phyloP scores from a whole-genome alignment of 1,140 invertebrate species.

The Caenorhabditis briggsae region DNA sequence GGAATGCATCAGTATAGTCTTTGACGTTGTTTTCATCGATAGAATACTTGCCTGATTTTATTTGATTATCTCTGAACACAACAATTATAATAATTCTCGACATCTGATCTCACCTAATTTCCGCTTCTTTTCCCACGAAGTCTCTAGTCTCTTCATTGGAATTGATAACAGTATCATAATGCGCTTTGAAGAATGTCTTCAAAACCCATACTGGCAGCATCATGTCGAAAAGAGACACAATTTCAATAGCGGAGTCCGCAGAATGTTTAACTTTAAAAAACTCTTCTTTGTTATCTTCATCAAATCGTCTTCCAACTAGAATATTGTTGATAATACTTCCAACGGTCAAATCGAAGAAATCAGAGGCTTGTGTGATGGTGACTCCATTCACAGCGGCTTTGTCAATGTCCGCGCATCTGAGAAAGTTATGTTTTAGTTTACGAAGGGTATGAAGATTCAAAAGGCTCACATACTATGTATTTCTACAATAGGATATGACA shows the following conservation, averaged over 20 bases:
- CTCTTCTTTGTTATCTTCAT: constrained; percentile 7
- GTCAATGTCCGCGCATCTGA: constrained; percentile 29
- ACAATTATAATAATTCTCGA: background rate
- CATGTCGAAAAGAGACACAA: constrained; percentile 1
- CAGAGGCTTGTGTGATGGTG: background rate
- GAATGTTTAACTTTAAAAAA: background rate
- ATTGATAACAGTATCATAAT: background rate
- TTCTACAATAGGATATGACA: too few relatives aligned
- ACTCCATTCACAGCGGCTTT: constrained; percentile 3
- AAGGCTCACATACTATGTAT: too few relatives aligned
- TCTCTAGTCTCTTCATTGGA: background rate
- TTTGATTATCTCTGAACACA: background rate
- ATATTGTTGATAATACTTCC: constrained; percentile 63
- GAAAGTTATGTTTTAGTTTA: background rate
- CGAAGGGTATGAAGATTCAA: too few relatives aligned
- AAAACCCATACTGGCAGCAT: background rate
- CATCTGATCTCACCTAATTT: background rate
- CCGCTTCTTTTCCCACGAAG: constrained; percentile 2
- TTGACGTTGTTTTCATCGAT: constrained; percentile 8
- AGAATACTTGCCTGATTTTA: constrained; percentile 2
- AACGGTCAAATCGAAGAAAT: constrained; percentile 55
- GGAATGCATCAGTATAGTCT: constrained; percentile 44
- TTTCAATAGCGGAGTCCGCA: constrained; percentile 2
- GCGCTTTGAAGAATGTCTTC: background rate
- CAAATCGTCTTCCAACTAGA: constrained; percentile 38